Base-by-base conservation (phyloP, 2,113 vertebrate species). In the Hippocampus abdominalis region DNA sequence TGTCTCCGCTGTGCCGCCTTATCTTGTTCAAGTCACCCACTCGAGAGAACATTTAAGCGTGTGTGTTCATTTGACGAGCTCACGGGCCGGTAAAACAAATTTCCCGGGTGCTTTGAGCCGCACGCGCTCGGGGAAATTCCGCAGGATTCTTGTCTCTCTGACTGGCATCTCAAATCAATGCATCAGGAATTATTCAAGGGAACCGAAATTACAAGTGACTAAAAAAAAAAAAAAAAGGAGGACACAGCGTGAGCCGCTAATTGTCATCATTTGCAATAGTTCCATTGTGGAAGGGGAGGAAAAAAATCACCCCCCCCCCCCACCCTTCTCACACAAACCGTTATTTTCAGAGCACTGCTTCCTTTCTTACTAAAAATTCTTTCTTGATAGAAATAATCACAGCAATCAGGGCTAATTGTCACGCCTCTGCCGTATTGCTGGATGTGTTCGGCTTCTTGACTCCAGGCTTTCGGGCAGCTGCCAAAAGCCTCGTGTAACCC, bases 381-480 rank as follows among this genome's bases (percentile, higher is more conserved):
- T 64, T 4, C 46, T 48, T 64, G 42, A 25, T 8, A 46, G 7
- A 15, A 42, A 46, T 27, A 64, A 64, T 64, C 42, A 46, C 40
- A 64, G 63, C 40, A 64, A 46, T 64, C 42, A 27, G 2, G 8
- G 13, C 42, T 64, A 64, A 64, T 64, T 64, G n/a, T 64, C 63
- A 64, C 40, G 20, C 12, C 20, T 36, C 32, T 60, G 57, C 15
- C 6, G 7, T 25, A 48, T 64, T 46, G 63, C 63, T 64, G 40
- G 4, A 2, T 18, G 63, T 46, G 63, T 2, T 23, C 11, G n/a
- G 21, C 40, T n/a, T 23, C 4, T 27, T 25, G 23, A 27, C 63
- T 64, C 39, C 40, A 15, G 40, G 42, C 23, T 8, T 6, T 46
- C 40, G n/a, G 7, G 40, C 63, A 64, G 63, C 63, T 64, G 63